Evolutionary conservation across 1,140 invertebrate genomes (phyloP), one percentile per base, ranked within the genome.

Genomic region (Musca domestica): DNA sequence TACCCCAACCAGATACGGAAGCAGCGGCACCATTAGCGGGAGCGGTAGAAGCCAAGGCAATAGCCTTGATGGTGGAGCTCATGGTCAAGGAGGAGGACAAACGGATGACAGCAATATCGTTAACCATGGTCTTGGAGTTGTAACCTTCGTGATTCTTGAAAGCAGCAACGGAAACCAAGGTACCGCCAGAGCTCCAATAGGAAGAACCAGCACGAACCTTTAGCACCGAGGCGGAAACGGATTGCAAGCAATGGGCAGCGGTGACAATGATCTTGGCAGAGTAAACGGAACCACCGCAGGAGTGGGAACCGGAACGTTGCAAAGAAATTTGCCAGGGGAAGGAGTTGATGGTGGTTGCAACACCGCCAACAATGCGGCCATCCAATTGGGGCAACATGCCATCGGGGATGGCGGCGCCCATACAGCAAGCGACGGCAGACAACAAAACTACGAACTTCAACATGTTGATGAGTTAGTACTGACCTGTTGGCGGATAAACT

Each of bases 251-350:
- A n/a, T n/a, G n/a, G n/a, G n/a, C n/a, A n/a, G n/a, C n/a, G n/a
- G n/a, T n/a, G n/a, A n/a, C n/a, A n/a, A n/a, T n/a, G n/a, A n/a
- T n/a, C n/a, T n/a, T n/a, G n/a, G n/a, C n/a, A n/a, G n/a, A n/a
- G n/a, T n/a, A 84, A 23, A 88, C 76, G 0, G 85, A 84, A 0
- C 86, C 87, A 1, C 86, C 87, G 71, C 86, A 87, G 69, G 86
- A 86, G 71, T 87, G 86, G 63, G 77, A 73, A 1, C 82, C 81
- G 0, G 70, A 76, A 48, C 71, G 78, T 61, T 76, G 70, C 1
- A 88, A 64, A 9, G 84, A 84, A 51, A 82, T 76, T 78, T 83
- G 81, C 71, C 83, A 86, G 47, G 85, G 85, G 20, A 19, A 64
- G 14, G 10, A n/a, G 15, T 27, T 34, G 61, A 64, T 64, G 15